A percentile compares a stretch with the other conserved stretches of the same genome.
These are phyloP conservation scores for Zosterops hypoxanthus DNA, from an alignment of 2,113 vertebrate genomes.

Conservation along the genomic window DNA sequence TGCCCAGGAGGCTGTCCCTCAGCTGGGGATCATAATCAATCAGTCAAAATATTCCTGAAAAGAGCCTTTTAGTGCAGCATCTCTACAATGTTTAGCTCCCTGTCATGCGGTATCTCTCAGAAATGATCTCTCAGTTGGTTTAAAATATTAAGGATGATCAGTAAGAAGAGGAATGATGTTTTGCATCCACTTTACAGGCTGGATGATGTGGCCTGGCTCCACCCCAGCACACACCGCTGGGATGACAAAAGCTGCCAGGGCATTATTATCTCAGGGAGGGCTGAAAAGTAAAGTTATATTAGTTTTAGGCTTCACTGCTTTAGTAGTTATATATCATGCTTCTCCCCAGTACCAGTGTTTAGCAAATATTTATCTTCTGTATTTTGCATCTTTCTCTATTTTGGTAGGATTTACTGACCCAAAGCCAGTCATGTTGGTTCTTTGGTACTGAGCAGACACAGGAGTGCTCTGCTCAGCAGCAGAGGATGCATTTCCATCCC, in stretches of 20 bases:
- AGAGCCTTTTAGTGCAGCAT: background rate
- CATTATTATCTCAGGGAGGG: background rate
- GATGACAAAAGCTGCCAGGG: background rate
- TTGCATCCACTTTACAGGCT: background rate
- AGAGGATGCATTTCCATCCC: background rate
- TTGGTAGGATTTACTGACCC: background rate
- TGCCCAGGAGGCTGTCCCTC: background rate
- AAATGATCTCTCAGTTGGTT: background rate
- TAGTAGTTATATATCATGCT: background rate
- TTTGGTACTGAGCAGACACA: background rate
- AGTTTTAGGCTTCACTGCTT: background rate
- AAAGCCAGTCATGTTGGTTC: background rate
- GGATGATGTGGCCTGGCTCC: background rate
- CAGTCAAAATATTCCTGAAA: background rate
- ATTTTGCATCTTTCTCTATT: background rate
- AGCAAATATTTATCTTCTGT: background rate
- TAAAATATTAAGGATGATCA: background rate
- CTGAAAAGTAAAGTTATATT: background rate
- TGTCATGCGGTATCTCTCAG: background rate
- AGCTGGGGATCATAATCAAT: background rate
- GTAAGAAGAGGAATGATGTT: background rate
- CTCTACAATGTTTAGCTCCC: background rate
- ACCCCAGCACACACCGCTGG: background rate
- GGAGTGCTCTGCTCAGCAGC: background rate
- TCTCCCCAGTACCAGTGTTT: fast-evolving